These are phyloP conservation scores for Delia radicum DNA, from an alignment of 1,140 invertebrate species.

Conservation along the genomic window DNA sequence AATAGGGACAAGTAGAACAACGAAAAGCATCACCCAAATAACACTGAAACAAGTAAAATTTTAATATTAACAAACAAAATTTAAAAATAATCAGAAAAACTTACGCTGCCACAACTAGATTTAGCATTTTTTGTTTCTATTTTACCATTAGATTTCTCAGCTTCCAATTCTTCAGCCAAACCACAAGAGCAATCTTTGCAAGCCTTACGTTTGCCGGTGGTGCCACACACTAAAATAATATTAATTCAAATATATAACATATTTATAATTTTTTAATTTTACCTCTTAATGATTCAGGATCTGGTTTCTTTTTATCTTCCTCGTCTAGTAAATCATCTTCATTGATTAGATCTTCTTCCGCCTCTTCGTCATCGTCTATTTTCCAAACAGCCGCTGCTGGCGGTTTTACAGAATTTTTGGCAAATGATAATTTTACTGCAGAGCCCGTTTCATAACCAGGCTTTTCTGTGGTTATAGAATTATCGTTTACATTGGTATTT, in stretches of 20 bases:
- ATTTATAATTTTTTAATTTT: background rate
- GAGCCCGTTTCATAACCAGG: slow-evolving; percentile 69
- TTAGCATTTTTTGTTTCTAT: slow-evolving; percentile 63
- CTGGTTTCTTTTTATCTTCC: slow-evolving; percentile 83
- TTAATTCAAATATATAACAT: background rate
- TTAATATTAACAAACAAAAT: background rate
- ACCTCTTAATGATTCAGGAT: slow-evolving; percentile 78
- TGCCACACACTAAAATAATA: slow-evolving; percentile 73
- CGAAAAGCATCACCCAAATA: slow-evolving; percentile 99
- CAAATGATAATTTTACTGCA: slow-evolving; percentile 58
- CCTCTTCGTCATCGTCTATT: slow-evolving; percentile 62
- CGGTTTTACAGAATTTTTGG: slow-evolving; percentile 30
- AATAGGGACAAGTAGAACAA: slow-evolving; percentile 94
- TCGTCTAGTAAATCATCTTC: slow-evolving; percentile 86
- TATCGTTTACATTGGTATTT: slow-evolving; percentile 56
- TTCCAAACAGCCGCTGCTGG: slow-evolving; percentile 58
- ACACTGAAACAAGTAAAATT: slow-evolving; percentile 70
- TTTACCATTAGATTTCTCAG: slow-evolving; percentile 58
- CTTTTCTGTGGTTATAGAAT: slow-evolving; percentile 61
- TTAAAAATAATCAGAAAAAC: slow-evolving; percentile 49
- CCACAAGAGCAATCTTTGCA: slow-evolving; percentile 99
- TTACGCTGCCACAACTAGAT: slow-evolving; percentile 96
- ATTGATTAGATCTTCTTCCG: slow-evolving; percentile 82
- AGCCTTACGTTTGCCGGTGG: slow-evolving; percentile 90
- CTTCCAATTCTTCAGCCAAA: slow-evolving; percentile 86